Evolutionary conservation across 2,888 invertebrate species (phyloP).

Genomic region (Dorcus hopei): DNA sequence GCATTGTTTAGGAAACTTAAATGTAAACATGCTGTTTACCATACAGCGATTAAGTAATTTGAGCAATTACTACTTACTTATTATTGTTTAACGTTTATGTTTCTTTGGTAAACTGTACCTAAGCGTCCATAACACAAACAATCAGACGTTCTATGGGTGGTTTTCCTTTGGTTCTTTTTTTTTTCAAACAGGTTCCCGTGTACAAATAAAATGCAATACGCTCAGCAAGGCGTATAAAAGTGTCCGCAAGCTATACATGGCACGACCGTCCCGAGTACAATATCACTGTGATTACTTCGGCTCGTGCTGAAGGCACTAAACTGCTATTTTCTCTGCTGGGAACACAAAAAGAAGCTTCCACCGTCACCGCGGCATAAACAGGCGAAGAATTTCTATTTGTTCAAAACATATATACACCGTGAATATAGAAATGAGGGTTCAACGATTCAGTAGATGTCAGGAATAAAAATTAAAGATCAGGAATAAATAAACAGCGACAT

Average conservation of each 20-base stretch:
- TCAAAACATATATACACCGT: background rate
- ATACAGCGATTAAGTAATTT: no score
- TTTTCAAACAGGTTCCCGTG: slow-evolving; percentile 13
- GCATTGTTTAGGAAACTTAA: no score
- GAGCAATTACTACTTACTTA: no score
- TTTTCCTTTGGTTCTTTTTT: slow-evolving; percentile 6
- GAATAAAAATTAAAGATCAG: no score
- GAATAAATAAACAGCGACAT: no score
- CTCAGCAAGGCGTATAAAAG: slow-evolving; percentile 25
- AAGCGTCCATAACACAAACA: slow-evolving; percentile 8
- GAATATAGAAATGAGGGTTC: no score
- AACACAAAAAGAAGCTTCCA: slow-evolving; percentile 17
- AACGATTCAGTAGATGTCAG: no score
- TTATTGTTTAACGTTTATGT: no score
- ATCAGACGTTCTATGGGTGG: slow-evolving; percentile 3
- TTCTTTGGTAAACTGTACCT: no score
- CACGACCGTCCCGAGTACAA: slow-evolving; percentile 34
- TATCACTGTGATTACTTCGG: slow-evolving; percentile 42
- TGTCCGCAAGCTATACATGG: slow-evolving; percentile 27
- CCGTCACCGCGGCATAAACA: slow-evolving; percentile 9
- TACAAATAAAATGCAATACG: slow-evolving; percentile 15
- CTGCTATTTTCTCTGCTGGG: slow-evolving; percentile 28
- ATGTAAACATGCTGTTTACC: no score
- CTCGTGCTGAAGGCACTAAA: slow-evolving; percentile 40
- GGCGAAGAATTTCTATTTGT: slow-evolving; percentile 4